Conservation (phyloP, 1,140 invertebrate genomes). For the Drosophila bipectinata region DNA sequence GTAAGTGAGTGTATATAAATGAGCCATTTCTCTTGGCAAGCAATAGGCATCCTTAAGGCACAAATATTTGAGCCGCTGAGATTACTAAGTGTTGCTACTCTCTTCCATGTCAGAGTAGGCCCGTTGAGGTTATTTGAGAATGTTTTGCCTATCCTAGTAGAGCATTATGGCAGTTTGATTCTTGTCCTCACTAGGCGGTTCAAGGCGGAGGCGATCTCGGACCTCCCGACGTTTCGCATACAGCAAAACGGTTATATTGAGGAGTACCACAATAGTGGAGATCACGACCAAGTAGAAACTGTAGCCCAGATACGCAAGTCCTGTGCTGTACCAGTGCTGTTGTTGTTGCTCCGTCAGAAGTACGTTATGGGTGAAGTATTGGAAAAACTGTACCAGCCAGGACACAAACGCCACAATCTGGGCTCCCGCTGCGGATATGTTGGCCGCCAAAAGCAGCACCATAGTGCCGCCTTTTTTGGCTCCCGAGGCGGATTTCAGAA, state of each 20-base stretch:
- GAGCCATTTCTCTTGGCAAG: constrained; percentile 52
- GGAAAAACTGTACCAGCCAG: constrained; percentile 80
- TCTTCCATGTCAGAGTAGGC: constrained; percentile 28
- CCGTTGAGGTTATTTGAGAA: constrained; percentile 55
- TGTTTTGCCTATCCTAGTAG: constrained; percentile 53
- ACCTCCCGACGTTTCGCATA: constrained; percentile 63
- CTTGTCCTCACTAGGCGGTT: constrained; percentile 73
- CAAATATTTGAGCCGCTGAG: constrained; percentile 63
- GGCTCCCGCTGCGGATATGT: constrained; percentile 68
- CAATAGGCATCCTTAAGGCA: constrained; percentile 65
- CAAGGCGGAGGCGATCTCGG: constrained; percentile 58
- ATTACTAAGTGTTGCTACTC: constrained; percentile 43
- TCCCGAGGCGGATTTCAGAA: constrained; percentile 76
- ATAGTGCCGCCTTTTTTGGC: constrained; percentile 77
- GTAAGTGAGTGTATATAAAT: constrained; percentile 14
- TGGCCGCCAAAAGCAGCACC: constrained; percentile 72
- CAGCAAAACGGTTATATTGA: constrained; percentile 73
- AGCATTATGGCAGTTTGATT: constrained; percentile 79
- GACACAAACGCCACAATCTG: constrained; percentile 78
- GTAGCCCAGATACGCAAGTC: constrained; percentile 75
- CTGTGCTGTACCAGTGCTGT: constrained; percentile 73
- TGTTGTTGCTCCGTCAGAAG: constrained; percentile 67
- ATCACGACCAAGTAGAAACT: constrained; percentile 81
- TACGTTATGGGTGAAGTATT: constrained; percentile 80
- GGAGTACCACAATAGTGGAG: constrained; percentile 71